phyloP scores from a whole-genome alignment of 2,113 vertebrate species.

The Vidua macroura region DNA sequence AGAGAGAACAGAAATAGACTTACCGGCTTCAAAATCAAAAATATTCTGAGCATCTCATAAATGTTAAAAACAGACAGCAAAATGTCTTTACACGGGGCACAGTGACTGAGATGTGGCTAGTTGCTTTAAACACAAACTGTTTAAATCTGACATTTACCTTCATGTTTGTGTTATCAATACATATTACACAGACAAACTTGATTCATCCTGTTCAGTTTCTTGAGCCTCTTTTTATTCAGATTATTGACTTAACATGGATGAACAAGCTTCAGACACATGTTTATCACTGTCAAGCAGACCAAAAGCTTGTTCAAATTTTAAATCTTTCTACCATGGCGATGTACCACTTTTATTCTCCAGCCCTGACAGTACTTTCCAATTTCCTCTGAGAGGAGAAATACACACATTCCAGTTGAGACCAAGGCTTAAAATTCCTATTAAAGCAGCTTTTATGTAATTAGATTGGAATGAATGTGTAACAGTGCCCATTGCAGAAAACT shows the following conservation, averaged over 20 bases:
- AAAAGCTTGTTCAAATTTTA: neutral
- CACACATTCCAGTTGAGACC: constrained; percentile 31
- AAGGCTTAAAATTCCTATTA: constrained; percentile 48
- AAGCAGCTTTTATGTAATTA: constrained; percentile 61
- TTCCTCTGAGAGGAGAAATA: constrained; percentile 2
- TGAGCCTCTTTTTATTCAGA: neutral
- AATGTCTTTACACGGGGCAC: neutral
- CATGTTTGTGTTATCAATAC: neutral
- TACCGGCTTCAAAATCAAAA: neutral
- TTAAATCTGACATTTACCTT: neutral
- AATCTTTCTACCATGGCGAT: neutral
- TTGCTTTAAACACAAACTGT: neutral
- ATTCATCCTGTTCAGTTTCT: neutral
- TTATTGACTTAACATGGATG: neutral
- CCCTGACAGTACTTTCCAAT: constrained; percentile 13
- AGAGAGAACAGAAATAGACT: neutral
- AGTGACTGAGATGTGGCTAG: neutral
- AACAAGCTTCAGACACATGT: neutral
- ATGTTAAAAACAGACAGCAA: neutral
- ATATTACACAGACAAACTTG: neutral
- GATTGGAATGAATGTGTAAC: constrained; percentile 49
- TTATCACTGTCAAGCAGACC: neutral
- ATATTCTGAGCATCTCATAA: neutral
- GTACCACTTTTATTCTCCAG: constrained; percentile 15
- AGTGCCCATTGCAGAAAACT: constrained; percentile 43